Evolutionary conservation across 2,113 vertebrate genomes (phyloP).

Genomic region (Cavia porcellus): DNA sequence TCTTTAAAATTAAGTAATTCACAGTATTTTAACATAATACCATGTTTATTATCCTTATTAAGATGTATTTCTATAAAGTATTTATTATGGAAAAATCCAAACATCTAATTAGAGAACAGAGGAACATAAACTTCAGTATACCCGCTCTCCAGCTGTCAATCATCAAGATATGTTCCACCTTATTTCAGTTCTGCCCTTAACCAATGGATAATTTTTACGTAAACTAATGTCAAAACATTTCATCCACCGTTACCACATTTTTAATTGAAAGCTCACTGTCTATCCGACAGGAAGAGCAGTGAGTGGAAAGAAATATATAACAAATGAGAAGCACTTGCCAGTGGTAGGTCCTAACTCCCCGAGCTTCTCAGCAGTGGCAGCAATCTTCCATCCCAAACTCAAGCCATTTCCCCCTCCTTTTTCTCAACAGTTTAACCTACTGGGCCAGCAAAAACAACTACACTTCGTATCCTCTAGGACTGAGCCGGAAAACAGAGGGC

Average conservation of each 20-base stretch:
- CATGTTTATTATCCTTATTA: neutral
- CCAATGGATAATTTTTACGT: neutral
- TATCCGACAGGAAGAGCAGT: neutral
- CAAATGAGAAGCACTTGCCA: neutral
- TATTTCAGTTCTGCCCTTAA: neutral
- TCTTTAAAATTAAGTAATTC: neutral
- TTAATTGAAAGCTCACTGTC: constrained; percentile 32
- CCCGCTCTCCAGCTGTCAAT: neutral
- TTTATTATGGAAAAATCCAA: constrained; percentile 22
- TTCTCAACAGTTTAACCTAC: neutral
- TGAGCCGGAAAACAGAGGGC: neutral
- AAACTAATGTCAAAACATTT: neutral
- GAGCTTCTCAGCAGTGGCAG: neutral
- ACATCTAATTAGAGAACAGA: neutral
- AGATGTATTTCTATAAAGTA: neutral
- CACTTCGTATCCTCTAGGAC: neutral
- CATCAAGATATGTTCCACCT: neutral
- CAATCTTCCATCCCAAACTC: neutral
- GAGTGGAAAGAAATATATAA: constrained; percentile 22
- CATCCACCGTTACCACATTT: neutral
- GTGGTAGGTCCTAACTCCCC: neutral
- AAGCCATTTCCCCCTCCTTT: neutral
- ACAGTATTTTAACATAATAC: neutral
- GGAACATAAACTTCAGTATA: neutral
- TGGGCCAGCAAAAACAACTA: neutral